These are phyloP conservation scores for Lasioglossum calceatum DNA, from an alignment of 2,888 invertebrate species.

Conservation along the genomic window DNA sequence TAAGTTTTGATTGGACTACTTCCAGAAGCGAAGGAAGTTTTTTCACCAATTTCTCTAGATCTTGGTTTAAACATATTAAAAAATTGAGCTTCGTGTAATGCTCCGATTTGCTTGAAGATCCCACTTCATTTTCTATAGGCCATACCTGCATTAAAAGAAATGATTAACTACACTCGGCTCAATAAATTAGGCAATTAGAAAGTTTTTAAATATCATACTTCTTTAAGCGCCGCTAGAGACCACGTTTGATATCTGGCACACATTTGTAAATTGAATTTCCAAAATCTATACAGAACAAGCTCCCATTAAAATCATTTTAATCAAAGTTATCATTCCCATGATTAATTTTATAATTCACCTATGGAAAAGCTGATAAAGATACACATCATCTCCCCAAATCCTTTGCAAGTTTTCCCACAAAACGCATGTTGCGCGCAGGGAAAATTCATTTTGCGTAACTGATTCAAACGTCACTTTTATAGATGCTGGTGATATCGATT, in stretches of 20 bases:
- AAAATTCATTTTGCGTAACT: constrained; percentile 73
- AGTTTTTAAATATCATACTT: constrained; percentile 60
- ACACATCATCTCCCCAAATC: constrained; percentile 93
- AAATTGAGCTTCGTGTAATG: constrained; percentile 78
- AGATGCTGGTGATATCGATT: constrained; percentile 76
- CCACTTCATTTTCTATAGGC: constrained; percentile 74
- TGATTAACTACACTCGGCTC: not conserved
- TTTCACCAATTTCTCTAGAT: constrained; percentile 80
- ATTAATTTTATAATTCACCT: constrained; percentile 74
- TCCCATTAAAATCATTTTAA: not conserved
- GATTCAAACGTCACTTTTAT: constrained; percentile 71
- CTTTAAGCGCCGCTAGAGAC: constrained; percentile 84
- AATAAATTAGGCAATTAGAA: not conserved
- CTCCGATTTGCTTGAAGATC: constrained; percentile 69
- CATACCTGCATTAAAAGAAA: constrained; percentile 68
- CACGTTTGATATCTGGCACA: constrained; percentile 92
- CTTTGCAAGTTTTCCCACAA: constrained; percentile 86
- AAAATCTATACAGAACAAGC: constrained; percentile 88
- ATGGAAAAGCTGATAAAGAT: constrained; percentile 91
- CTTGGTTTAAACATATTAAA: constrained; percentile 83
- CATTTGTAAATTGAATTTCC: constrained; percentile 94
- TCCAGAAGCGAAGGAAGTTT: constrained; percentile 78
- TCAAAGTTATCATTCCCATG: not conserved
- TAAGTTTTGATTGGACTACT: constrained; percentile 74
- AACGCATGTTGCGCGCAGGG: constrained; percentile 84